Evolutionary conservation across 53 echinoderm and acorn worm species (phyloP).

Genomic region (Glandiceps talaboti): DNA sequence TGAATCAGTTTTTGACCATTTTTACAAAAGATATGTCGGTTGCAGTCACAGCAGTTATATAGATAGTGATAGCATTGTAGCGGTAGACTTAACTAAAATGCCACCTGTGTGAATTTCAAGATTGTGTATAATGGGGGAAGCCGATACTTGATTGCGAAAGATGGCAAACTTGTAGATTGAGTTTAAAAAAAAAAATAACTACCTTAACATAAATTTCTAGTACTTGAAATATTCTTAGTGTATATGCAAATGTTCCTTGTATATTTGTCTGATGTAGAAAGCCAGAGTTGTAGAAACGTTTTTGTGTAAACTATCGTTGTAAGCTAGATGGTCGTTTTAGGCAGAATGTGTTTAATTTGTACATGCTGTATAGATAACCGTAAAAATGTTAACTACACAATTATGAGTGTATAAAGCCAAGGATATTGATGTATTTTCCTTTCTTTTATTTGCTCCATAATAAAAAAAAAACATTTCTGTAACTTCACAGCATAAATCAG

Average conservation of each 20-base stretch:
- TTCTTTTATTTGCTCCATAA: neutral
- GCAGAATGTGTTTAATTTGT: neutral
- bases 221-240: neutral
- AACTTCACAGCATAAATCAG: neutral
- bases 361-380: neutral
- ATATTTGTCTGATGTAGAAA: neutral
- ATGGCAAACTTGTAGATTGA: too few species aligned
- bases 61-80: neutral
- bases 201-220: neutral
- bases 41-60: neutral
- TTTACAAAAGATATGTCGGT: neutral
- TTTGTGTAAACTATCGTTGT: neutral
- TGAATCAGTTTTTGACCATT: neutral
- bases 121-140: neutral
- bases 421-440: neutral
- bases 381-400: neutral
- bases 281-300: neutral
- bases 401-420: neutral
- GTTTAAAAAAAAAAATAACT: too few species aligned
- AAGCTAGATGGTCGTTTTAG: neutral
- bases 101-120: neutral
- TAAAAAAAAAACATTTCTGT: neutral
- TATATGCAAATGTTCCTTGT: neutral
- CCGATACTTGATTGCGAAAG: neutral
- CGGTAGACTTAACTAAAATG: neutral